Evolutionary conservation across 2,113 vertebrate species (phyloP), one percentile per base, ranked within the genome.

Genomic region (Coreoperca whiteheadi): DNA sequence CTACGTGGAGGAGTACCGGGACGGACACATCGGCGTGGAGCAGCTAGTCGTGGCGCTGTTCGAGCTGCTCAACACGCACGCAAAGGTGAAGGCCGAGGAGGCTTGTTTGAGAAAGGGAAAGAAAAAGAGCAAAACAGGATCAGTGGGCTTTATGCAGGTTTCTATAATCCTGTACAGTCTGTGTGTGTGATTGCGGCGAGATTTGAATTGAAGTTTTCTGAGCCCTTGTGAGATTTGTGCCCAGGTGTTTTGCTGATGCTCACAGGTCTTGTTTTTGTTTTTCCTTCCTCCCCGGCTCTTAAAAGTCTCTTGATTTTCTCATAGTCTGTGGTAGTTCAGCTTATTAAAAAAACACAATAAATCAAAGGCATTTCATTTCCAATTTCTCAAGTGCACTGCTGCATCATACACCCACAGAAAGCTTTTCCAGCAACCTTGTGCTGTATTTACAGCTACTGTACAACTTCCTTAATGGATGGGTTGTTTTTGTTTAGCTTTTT

Each of bases 51-150:
- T 98, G 96, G 98, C 98, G 0, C 94, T 99, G 81, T 98, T 98
- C 0, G 97, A 99, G 90, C 95, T 99, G n/a, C 95, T 99, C 91
- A 98, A 99, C 94, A 99, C 98, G 0, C 98, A 98, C 0, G 97
- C 98, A 70, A 99, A 99, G 97, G 98, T 98, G 89, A 92, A 63
- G 6, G 18, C 50, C 0, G 3, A 39, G 39, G 18, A n/a, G 28
- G 43, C 51, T 41, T 61, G 30, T 30, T 10, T 20, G 57, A 54
- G 39, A 71, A 48, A 53, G 5, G 5, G 57, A 16, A 48, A 54
- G n/a, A 34, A 32, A 30, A 39, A 61, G n/a, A 65, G 61, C 20
- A 73, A 25, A 74, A 37, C n/a, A 69, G 15, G 50, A 59, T 57
- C 14, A 4, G 2, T 67, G 41, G 48, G 46, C 30, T 5, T 21